Evolutionary conservation across 2,797 vertebrate species (phyloP).

Genomic region (Micrastur ruficollis): DNA sequence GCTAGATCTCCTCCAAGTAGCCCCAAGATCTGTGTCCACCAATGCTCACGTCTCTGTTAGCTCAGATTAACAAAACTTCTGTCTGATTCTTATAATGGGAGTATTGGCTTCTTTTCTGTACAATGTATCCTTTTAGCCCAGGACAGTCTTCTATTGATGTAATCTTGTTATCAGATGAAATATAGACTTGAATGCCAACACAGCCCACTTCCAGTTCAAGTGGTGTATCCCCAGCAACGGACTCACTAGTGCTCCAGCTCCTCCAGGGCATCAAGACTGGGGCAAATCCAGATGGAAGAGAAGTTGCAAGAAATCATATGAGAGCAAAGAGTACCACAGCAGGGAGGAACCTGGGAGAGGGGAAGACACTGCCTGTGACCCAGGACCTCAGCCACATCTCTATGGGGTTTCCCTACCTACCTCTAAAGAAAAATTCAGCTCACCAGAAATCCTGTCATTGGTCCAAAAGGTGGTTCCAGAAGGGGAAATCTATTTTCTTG

Average conservation of each 20-base stretch:
- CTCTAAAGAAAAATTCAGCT: neutral
- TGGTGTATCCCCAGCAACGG: neutral
- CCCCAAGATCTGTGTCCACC: fast-evolving
- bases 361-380: neutral
- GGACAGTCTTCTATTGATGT: neutral
- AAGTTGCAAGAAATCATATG: neutral
- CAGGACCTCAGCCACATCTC: neutral
- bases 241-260: neutral
- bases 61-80: neutral
- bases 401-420: neutral
- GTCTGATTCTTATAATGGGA: neutral
- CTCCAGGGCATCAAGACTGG: neutral
- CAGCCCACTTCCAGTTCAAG: neutral
- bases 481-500: neutral
- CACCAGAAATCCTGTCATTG: neutral
- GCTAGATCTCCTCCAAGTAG: neutral
- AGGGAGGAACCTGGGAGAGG: neutral
- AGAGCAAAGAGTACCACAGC: neutral
- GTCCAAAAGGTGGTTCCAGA: neutral
- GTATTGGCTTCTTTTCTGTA: neutral
- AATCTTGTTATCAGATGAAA: neutral
- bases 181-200: neutral
- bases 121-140: neutral
- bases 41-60: fast-evolving
- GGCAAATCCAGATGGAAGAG: neutral